Evolutionary conservation across 2,888 invertebrate species (phyloP).

Genomic region (Hetaerina titia): DNA sequence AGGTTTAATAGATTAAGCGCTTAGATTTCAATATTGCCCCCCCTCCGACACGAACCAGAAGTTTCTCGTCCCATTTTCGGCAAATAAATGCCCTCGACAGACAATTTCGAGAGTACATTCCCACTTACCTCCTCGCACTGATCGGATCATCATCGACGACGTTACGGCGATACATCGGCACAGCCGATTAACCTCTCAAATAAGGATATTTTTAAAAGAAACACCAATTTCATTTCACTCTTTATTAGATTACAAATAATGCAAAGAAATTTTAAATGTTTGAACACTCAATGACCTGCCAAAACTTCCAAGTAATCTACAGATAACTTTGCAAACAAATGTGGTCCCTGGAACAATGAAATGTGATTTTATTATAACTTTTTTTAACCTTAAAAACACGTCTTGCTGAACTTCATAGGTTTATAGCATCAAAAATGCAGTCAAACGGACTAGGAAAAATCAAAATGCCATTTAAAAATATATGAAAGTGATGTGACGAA

Average conservation of each 20-base stretch:
- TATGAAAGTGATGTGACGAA: conserved; percentile 50
- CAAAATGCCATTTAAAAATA: conserved; percentile 49
- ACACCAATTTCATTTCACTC: neutral
- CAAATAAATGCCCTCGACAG: too few relatives aligned
- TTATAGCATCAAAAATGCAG: conserved; percentile 27
- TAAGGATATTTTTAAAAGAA: neutral
- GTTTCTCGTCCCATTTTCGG: too few relatives aligned
- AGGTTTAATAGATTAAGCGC: too few relatives aligned
- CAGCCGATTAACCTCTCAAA: too few relatives aligned
- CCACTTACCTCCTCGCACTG: too few relatives aligned
- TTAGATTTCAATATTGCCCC: too few relatives aligned
- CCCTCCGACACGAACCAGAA: too few relatives aligned
- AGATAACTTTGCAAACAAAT: conserved; percentile 43
- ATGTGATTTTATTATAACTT: conserved; percentile 28
- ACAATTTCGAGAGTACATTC: too few relatives aligned
- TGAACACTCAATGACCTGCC: conserved; percentile 42
- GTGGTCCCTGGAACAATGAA: conserved; percentile 56
- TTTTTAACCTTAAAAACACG: neutral
- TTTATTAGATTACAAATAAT: conserved; percentile 55
- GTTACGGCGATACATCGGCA: too few relatives aligned
- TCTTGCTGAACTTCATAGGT: conserved; percentile 54
- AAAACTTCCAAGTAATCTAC: conserved; percentile 30
- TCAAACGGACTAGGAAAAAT: conserved; percentile 28
- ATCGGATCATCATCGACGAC: too few relatives aligned
- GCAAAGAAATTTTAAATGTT: conserved; percentile 44